These are phyloP conservation scores for Mesembrinibis cayennensis DNA, from an alignment of 2,113 vertebrate species.

Conservation along the genomic window DNA sequence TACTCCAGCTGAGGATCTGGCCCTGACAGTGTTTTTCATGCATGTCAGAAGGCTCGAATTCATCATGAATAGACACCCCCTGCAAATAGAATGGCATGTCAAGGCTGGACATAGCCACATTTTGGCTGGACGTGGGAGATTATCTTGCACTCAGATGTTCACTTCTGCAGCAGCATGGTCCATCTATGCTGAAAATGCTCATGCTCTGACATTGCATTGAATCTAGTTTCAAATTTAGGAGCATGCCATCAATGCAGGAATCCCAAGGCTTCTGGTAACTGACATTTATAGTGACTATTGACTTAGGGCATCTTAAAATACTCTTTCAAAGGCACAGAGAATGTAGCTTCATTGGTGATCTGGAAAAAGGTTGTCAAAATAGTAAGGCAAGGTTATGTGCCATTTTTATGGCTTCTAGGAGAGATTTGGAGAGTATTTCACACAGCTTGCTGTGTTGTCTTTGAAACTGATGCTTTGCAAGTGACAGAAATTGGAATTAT, in stretches of 20 bases:
- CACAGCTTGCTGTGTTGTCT: neutral
- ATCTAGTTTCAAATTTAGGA: conserved; percentile 86
- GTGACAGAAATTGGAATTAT: neutral
- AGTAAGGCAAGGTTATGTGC: conserved; percentile 36
- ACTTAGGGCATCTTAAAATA: conserved; percentile 70
- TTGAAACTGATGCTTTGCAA: conserved; percentile 1
- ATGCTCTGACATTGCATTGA: conserved; percentile 77
- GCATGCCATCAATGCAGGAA: conserved; percentile 77
- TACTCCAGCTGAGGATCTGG: neutral
- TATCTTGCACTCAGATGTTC: conserved; percentile 63
- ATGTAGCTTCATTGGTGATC: conserved; percentile 59
- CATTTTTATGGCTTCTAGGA: conserved; percentile 6
- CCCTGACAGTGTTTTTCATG: neutral
- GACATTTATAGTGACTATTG: conserved; percentile 69
- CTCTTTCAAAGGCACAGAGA: conserved; percentile 69
- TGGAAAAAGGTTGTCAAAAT: conserved; percentile 72
- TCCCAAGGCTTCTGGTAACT: conserved; percentile 78
- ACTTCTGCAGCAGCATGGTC: conserved; percentile 35
- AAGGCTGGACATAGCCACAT: conserved; percentile 17
- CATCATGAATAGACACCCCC: conserved; percentile 14
- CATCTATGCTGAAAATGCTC: conserved; percentile 60
- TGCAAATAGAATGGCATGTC: conserved; percentile 63
- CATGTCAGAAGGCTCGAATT: conserved; percentile 40
- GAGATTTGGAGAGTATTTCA: neutral
- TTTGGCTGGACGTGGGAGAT: conserved; percentile 48